Percentiles rank a stretch among this genome's conserved stretches.
Evolutionary conservation across 2,888 invertebrate species (phyloP).

Genomic region (Eremobia ochroleuca): DNA sequence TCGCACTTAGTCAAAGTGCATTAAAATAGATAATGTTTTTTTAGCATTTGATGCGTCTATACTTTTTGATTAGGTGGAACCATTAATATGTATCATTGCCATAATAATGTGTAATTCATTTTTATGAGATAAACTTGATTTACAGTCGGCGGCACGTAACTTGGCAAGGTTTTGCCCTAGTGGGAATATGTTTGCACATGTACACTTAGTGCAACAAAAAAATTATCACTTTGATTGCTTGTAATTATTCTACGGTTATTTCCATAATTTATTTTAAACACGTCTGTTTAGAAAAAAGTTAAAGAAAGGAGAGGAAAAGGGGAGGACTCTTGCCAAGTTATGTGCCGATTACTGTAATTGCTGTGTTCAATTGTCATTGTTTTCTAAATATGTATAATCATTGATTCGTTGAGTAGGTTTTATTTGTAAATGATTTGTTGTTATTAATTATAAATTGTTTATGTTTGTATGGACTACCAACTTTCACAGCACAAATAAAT

Average conservation of each 20-base stretch:
- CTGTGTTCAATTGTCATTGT: background rate
- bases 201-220: no score
- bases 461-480: background rate
- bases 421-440: background rate
- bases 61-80: background rate
- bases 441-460: background rate
- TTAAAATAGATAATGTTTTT: background rate
- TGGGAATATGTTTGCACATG: no score
- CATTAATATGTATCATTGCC: background rate
- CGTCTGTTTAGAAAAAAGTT: no score
- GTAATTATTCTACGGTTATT: no score
- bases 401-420: background rate
- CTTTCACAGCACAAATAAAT: background rate
- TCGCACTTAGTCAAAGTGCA: background rate
- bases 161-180: no score
- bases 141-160: no score
- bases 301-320: no score
- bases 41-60: background rate
- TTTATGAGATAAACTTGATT: slow-evolving; percentile 5
- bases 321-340: no score
- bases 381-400: slow-evolving; percentile 1
- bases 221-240: no score
- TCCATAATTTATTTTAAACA: no score
- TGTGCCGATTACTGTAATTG: no score
- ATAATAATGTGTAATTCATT: background rate